A percentile compares a stretch with the other conserved stretches of the same genome.
Evolutionary conservation across 2,888 invertebrate genomes (phyloP).

Genomic region (Cerastis rubricosa): DNA sequence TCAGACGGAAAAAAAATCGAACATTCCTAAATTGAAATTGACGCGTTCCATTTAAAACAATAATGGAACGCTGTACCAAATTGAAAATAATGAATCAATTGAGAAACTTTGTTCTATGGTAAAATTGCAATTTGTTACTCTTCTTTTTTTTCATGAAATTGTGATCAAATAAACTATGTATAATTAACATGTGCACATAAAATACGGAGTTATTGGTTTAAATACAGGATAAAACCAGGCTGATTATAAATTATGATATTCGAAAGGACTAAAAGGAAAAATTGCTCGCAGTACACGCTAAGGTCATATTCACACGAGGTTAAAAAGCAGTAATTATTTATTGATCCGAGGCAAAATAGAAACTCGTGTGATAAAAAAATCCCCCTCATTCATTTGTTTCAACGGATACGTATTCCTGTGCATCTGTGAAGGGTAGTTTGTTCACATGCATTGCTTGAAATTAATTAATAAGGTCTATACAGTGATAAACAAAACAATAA

Average conservation of each 20-base stretch:
- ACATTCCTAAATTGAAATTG: constrained; percentile 87
- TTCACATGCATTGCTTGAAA: constrained; percentile 68
- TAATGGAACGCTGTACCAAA: constrained; percentile 81
- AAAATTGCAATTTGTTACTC: constrained; percentile 67
- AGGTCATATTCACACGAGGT: constrained; percentile 85
- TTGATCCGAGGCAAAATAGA: constrained; percentile 84
- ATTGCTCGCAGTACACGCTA: constrained; percentile 69
- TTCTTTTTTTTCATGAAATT: constrained; percentile 20
- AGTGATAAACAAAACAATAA: not conserved
- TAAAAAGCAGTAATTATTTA: constrained; percentile 80
- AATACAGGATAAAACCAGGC: not conserved
- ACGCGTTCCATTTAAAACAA: constrained; percentile 89
- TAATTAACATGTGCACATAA: not conserved
- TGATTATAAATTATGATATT: constrained; percentile 7
- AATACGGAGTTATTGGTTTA: not conserved
- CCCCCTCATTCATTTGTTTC: constrained; percentile 76
- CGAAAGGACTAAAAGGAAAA: constrained; percentile 37
- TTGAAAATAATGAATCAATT: constrained; percentile 87
- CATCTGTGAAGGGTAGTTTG: constrained; percentile 66
- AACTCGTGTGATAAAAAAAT: constrained; percentile 70
- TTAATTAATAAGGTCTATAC: constrained; percentile 62
- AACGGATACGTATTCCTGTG: constrained; percentile 70
- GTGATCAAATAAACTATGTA: constrained; percentile 6
- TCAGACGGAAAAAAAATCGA: constrained; percentile 78
- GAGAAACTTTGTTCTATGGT: constrained; percentile 73